Evolutionary conservation across 2,888 invertebrate genomes (phyloP).

Genomic region (Mythimna loreyi): DNA sequence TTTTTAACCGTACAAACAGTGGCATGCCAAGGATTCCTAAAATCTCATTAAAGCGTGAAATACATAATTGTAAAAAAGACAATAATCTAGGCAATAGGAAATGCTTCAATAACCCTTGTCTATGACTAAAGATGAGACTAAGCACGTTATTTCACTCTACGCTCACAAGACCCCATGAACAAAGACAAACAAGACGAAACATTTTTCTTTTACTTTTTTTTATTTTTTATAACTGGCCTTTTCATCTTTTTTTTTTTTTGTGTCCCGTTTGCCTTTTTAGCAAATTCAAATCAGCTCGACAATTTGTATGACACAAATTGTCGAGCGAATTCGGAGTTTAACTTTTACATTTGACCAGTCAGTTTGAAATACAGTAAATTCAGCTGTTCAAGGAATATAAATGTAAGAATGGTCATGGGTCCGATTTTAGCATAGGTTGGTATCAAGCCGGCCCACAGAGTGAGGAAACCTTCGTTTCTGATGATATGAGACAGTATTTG

Average conservation of each 20-base stretch:
- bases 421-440: constrained; percentile 98
- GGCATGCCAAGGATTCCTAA: not conserved
- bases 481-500: constrained; percentile 95
- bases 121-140: not conserved
- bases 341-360: constrained; percentile 8
- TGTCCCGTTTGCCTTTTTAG: not conserved
- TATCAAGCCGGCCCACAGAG: constrained; percentile 98
- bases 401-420: constrained; percentile 99
- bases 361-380: constrained; percentile 87
- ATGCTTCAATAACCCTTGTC: not conserved
- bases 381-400: constrained; percentile 98
- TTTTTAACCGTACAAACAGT: not conserved
- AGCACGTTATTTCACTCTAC: not conserved
- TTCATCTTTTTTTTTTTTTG: not conserved
- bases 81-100: not conserved
- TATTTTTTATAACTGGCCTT: not conserved
- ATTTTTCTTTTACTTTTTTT: not conserved
- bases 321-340: not conserved
- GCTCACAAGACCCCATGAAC: not conserved
- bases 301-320: not conserved
- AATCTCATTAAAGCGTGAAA: not conserved
- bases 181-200: constrained; percentile 2
- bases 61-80: not conserved
- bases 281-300: not conserved
- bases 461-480: constrained; percentile 96